Evolutionary conservation across 2,797 vertebrate species (phyloP), one percentile per base, ranked within the genome.

Genomic region (Manis javanica): DNA sequence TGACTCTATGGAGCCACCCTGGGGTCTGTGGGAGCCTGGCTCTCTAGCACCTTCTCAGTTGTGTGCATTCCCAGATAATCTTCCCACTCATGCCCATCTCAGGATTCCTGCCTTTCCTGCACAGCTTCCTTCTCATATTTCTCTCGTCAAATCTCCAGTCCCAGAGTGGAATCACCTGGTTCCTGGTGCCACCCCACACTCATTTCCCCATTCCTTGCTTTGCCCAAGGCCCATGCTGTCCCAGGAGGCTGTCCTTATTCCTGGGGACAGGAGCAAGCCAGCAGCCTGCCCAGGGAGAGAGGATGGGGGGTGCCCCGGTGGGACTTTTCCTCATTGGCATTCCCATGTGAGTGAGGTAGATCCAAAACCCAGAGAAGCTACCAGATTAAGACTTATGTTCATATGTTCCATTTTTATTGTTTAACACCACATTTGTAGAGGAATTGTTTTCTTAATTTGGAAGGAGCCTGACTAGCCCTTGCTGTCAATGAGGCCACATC

Each of bases 221-320:
- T 18, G 18, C 7, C 77, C 14, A 26, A 29, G 61, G 37, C 37
- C 63, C 7, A 69, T 9, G 49, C 59, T 21, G 2, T 53, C 5
- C 51, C 18, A 10, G 5, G 26, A 39, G 16, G 19, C 57, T 0
- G 0, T 34, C n/a, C 26, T 46, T 29, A 3, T 16, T 77, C n/a
- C 37, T 0, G 26, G 59, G 2, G 26, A 5, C 24, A 19, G 64
- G 18, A 46, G 19, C 0, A 4, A 15, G 61, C 37, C 5, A n/a
- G 82, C 21, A 46, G 46, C 46, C 37, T 0, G 0, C 69, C 1
- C 1, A 26, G 9, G 2, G 59, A 61, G 29, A 16, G 2, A 2
- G 37, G 51, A 24, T 1, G 0, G 5, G 12, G 16, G 16, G 5
- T 4, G 2, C 0, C 53, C 31, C 0, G 0, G 37, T 19, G 18